Evolutionary conservation across 2,888 invertebrate species (phyloP), one percentile per base, ranked within the genome.

Genomic region (Aporophyla nigra): DNA sequence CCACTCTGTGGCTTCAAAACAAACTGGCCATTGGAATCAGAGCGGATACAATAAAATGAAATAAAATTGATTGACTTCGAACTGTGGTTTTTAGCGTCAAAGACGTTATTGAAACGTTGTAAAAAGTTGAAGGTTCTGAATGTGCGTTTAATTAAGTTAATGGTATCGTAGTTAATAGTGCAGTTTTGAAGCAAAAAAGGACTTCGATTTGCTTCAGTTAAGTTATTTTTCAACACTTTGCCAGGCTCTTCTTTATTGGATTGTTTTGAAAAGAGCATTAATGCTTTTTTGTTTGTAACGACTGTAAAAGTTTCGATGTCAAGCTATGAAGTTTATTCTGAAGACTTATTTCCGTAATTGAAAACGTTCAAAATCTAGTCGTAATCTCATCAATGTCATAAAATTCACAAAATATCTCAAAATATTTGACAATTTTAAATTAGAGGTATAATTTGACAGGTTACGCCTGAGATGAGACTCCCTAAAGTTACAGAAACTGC

Each of bases 21-120:
- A 71, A 67, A 73, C 72, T 70, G 76, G 51, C 53, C 58, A 65
- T 46, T 76, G 74, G 81, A 85, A 84, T 84, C 82, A 84, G 85
- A 87, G 79, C 87, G 87, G 80, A 87, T 84, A 86, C 74, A 86
- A 87, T 82, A 80, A 85, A 76, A 80, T 74, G 51, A 79, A 77
- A 71, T 76, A 73, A 76, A 84, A 67, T 74, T 69, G 71, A 86
- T 79, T 67, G 53, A 80, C 61, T 75, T 74, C 74, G 73, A 79
- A 79, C 78, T 71, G 66, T 66, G 68, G 78, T 74, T 81, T 71
- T 76, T 53, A 82, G 53, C 66, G 33, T 21, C 24, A 76, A 76
- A 46, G 27, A 53, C 43, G 27, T 68, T 76, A 68, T 74, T 76
- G 73, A 67, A 79, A 73, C 53, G 43, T 27, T 40, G 61, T 21